Conservation (phyloP, 2,797 vertebrate genomes). For the Orientallactaga sibirica region DNA sequence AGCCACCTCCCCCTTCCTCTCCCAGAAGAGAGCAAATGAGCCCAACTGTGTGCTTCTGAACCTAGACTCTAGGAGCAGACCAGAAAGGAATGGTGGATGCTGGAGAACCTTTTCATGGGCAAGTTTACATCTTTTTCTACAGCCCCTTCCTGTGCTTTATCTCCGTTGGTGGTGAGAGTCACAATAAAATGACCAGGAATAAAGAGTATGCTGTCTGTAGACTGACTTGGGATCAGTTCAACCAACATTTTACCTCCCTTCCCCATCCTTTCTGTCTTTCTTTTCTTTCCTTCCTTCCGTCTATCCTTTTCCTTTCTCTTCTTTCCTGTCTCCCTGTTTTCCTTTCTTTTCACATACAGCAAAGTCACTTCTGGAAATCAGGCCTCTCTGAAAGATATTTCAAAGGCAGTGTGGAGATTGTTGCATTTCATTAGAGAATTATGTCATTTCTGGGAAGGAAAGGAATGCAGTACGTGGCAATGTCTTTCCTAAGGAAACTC, state of each 20-base stretch:
- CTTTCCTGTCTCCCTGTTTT: accelerated
- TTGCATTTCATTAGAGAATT: constrained; percentile 56
- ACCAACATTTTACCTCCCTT: accelerated
- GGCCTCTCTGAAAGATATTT: constrained; percentile 30
- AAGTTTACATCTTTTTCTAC: background rate
- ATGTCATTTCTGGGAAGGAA: constrained; percentile 48
- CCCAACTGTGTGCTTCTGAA: background rate
- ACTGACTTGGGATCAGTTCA: background rate
- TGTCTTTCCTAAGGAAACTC: constrained; percentile 70
- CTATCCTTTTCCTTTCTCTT: background rate
- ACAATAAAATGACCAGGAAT: background rate
- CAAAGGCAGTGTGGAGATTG: constrained; percentile 51
- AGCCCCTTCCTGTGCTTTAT: background rate
- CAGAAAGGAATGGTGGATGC: background rate
- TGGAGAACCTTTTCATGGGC: background rate
- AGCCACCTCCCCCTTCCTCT: too few relatives aligned
- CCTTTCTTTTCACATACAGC: background rate
- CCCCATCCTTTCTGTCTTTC: accelerated
- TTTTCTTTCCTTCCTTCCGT: background rate
- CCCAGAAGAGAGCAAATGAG: background rate
- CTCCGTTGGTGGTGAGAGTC: background rate
- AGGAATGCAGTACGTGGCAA: constrained; percentile 77
- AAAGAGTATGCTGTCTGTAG: background rate
- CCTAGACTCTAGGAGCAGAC: background rate
- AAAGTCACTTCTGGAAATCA: constrained; percentile 64